Conservation (phyloP, 2,888 invertebrate genomes). For the Therioaphis trifolii region DNA sequence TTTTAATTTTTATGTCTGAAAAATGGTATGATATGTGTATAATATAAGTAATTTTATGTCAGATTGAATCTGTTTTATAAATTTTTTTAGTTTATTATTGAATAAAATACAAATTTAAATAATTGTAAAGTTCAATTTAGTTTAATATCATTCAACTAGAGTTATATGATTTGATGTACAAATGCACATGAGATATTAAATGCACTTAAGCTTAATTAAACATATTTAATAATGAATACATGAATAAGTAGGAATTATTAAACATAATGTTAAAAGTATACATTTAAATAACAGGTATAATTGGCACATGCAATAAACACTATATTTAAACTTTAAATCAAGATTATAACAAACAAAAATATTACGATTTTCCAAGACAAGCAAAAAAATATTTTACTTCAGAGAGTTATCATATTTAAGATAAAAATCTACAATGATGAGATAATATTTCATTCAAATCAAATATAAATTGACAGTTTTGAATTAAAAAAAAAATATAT, state of each 20-base stretch:
- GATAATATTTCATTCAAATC: not conserved
- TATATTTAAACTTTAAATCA: slow-evolving; percentile 7
- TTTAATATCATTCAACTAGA: slow-evolving; percentile 30
- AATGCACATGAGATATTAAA: not conserved
- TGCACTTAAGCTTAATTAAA: slow-evolving; percentile 11
- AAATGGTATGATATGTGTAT: slow-evolving; percentile 18
- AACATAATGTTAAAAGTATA: slow-evolving; percentile 26
- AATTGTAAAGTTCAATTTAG: slow-evolving; percentile 27
- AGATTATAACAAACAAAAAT: slow-evolving; percentile 28
- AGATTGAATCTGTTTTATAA: too few relatives aligned
- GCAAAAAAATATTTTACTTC: not conserved
- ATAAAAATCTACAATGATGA: not conserved
- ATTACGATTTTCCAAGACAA: not conserved
- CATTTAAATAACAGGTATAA: slow-evolving; percentile 36
- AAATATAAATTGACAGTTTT: slow-evolving; percentile 31
- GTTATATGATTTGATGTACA: slow-evolving; percentile 20
- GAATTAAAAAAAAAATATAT: not conserved
- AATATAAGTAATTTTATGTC: not conserved
- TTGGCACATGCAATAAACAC: slow-evolving; percentile 23
- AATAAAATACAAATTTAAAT: slow-evolving; percentile 38
- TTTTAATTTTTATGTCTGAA: slow-evolving; percentile 2
- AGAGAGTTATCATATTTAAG: not conserved
- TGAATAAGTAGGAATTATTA: slow-evolving; percentile 26
- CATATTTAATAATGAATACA: slow-evolving; percentile 37
- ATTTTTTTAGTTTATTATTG: too few relatives aligned